These are phyloP conservation scores for Taenioides sp. DNA, from an alignment of 2,797 vertebrate species.

Conservation along the genomic window DNA sequence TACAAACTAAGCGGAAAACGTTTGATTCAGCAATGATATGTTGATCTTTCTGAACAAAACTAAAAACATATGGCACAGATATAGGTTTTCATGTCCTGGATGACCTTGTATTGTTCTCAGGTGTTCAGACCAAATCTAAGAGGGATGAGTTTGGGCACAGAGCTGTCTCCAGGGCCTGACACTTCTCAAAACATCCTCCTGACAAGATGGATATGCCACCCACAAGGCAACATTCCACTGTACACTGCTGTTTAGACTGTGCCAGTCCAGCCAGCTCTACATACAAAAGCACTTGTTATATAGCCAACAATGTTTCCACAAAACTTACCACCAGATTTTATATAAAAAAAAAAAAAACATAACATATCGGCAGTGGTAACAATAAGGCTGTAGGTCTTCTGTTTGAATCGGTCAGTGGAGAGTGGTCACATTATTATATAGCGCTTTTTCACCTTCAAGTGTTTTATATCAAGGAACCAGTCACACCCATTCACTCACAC, in stretches of 20 bases:
- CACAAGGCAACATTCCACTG: conserved; percentile 14
- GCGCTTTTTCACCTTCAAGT: too few species aligned
- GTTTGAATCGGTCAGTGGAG: too few species aligned
- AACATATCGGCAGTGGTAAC: not conserved
- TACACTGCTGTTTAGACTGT: not conserved
- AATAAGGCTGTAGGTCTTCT: too few species aligned
- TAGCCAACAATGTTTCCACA: not conserved
- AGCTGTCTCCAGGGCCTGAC: conserved; percentile 14
- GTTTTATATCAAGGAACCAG: too few species aligned
- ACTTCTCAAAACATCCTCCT: conserved; percentile 28
- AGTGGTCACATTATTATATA: too few species aligned
- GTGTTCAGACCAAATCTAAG: conserved; percentile 22
- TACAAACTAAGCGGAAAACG: too few species aligned
- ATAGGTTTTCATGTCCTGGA: conserved; percentile 35
- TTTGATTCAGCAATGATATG: not conserved
- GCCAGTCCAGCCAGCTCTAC: not conserved
- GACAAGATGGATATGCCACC: conserved; percentile 17
- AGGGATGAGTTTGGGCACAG: not conserved
- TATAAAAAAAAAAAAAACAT: too few species aligned
- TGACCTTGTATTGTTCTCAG: conserved; percentile 39
- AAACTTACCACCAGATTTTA: not conserved
- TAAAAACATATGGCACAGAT: conserved; percentile 27
- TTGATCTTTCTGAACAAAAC: not conserved
- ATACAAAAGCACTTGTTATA: conserved; percentile 14
- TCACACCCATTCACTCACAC: too few species aligned